These are phyloP conservation scores for Aptenodytes patagonicus DNA, from an alignment of 2,113 vertebrate genomes.

Conservation along the genomic window DNA sequence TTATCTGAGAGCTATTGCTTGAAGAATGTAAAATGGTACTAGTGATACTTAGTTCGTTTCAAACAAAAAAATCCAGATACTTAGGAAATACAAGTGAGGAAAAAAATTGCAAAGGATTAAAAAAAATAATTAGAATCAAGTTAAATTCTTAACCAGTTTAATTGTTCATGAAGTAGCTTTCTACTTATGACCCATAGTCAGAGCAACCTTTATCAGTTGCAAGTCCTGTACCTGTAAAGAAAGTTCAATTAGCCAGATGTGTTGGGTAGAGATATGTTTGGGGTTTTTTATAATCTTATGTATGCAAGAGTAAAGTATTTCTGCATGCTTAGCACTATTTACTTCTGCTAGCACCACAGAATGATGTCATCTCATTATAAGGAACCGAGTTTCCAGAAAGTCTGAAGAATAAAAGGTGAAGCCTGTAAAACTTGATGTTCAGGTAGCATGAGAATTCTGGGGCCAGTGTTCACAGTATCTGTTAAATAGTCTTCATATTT, in stretches of 20 bases:
- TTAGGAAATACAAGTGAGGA: no score
- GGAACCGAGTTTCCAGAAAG: neutral
- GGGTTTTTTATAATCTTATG: rapidly evolving
- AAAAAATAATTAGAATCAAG: neutral
- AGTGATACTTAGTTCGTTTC: neutral
- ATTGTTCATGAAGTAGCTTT: neutral
- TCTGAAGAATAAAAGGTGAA: neutral
- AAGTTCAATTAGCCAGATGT: neutral
- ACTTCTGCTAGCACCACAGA: neutral
- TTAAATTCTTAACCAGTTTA: neutral
- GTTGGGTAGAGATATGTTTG: neutral
- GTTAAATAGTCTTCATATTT: neutral
- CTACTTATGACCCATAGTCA: neutral
- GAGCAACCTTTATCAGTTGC: neutral
- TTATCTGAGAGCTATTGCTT: neutral
- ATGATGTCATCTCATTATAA: neutral
- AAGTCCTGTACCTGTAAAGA: neutral
- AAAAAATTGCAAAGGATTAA: no score
- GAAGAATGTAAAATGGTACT: neutral
- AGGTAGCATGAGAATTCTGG: neutral
- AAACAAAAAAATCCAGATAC: no score
- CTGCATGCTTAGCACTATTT: neutral
- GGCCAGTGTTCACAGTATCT: neutral
- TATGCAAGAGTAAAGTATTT: rapidly evolving
- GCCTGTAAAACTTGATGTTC: neutral